These are phyloP conservation scores for Charanyca ferruginea DNA, from an alignment of 2,888 invertebrate species.

Conservation along the genomic window DNA sequence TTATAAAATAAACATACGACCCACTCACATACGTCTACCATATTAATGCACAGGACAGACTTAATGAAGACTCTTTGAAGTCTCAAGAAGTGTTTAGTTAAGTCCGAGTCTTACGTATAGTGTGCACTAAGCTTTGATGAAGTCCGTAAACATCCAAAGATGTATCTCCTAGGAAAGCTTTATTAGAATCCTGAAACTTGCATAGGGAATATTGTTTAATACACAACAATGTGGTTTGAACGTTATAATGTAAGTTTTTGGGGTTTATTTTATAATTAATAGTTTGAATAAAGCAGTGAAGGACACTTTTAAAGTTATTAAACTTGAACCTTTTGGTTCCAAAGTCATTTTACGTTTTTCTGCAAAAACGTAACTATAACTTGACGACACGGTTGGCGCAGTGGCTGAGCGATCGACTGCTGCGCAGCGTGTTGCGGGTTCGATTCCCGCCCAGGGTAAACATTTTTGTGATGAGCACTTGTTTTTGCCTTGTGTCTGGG, in stretches of 20 bases:
- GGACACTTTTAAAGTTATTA: too few relatives aligned
- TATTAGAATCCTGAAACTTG: constrained; percentile 14
- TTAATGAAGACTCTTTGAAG: constrained; percentile 41
- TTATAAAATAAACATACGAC: constrained; percentile 13
- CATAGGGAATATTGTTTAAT: background rate
- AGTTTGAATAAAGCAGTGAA: too few relatives aligned
- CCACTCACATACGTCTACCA: constrained; percentile 2
- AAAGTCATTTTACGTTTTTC: too few relatives aligned
- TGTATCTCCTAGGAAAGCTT: constrained; percentile 12
- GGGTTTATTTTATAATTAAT: background rate
- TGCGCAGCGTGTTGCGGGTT: too few relatives aligned
- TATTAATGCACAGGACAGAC: constrained; percentile 37
- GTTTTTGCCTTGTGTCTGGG: too few relatives aligned
- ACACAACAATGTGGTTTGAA: constrained; percentile 1
- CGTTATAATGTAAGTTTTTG: background rate
- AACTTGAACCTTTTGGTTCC: too few relatives aligned
- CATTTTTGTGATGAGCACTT: too few relatives aligned
- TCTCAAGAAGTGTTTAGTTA: constrained; percentile 35
- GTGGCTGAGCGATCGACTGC: too few relatives aligned
- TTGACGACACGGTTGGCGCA: too few relatives aligned
- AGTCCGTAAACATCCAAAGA: constrained; percentile 7
- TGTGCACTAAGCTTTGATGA: constrained; percentile 53
- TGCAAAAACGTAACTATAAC: too few relatives aligned
- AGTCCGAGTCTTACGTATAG: constrained; percentile 40
- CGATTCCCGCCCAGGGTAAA: too few relatives aligned